Percentiles rank a stretch among this genome's conserved stretches.
phyloP scores from a whole-genome alignment of 2,888 invertebrate species.

The Ceriagrion tenellum region DNA sequence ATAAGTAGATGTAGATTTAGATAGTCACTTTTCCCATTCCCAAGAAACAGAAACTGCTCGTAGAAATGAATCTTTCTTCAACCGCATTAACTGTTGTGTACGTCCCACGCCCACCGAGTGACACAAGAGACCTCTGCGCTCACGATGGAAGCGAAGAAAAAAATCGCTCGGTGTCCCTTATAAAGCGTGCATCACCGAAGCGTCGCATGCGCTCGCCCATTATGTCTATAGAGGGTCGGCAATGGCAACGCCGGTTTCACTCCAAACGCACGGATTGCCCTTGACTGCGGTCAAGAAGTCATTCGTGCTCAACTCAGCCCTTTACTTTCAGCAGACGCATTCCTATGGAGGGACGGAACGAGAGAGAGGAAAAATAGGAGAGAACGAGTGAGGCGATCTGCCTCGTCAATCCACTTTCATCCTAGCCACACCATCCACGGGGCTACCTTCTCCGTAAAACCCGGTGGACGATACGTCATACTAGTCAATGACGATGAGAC shows the following conservation, averaged over 20 bases:
- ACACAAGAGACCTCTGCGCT: too few species aligned
- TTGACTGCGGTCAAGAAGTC: constrained; percentile 25
- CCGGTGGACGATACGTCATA: too few species aligned
- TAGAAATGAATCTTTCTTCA: too few species aligned
- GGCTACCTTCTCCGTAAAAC: too few species aligned
- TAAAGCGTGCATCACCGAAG: not conserved
- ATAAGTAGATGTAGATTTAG: too few species aligned
- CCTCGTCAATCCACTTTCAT: not conserved
- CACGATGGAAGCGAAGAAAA: too few species aligned
- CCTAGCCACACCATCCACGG: not conserved
- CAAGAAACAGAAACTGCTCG: too few species aligned
- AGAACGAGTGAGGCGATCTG: not conserved
- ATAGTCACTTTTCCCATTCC: too few species aligned
- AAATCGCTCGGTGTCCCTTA: not conserved
- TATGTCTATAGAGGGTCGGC: not conserved
- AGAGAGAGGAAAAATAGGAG: not conserved
- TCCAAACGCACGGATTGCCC: not conserved
- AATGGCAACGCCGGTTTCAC: not conserved
- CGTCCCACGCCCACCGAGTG: too few species aligned
- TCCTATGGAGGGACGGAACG: not conserved
- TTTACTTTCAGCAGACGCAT: not conserved
- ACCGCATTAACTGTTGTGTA: too few species aligned
- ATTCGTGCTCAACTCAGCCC: not conserved
- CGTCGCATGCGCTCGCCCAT: not conserved
- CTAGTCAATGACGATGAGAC: too few species aligned